Evolutionary conservation across 2,113 vertebrate species (phyloP).

Genomic region (Peromyscus maniculatus): DNA sequence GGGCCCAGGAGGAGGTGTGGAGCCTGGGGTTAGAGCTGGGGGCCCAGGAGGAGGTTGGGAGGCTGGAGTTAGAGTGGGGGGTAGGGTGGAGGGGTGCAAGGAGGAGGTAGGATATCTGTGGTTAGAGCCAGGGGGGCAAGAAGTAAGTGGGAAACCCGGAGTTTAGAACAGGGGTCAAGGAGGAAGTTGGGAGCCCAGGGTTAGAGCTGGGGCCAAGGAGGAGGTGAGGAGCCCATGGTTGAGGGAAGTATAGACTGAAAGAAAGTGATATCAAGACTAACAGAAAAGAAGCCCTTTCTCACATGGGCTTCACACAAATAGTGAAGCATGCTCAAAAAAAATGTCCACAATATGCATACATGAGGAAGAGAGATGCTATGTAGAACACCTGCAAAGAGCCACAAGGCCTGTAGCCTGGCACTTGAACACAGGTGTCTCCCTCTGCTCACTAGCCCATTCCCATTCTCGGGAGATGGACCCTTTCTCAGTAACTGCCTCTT

Average conservation of each 20-base stretch:
- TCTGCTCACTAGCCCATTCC: not conserved
- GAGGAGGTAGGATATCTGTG: too few species aligned
- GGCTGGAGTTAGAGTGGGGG: too few species aligned
- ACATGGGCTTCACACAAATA: not conserved
- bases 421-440: not conserved
- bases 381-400: not conserved
- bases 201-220: not conserved
- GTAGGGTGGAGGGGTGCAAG: too few species aligned
- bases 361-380: not conserved
- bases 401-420: too few species aligned
- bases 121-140: too few species aligned
- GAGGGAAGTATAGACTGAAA: not conserved
- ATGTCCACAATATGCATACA: not conserved
- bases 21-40: too few species aligned
- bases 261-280: not conserved
- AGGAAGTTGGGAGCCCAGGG: not conserved
- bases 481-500: not conserved
- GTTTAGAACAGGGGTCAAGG: too few species aligned
- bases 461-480: not conserved
- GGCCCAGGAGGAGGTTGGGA: not conserved
- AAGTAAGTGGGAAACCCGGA: too few species aligned
- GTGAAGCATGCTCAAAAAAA: not conserved
- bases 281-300: not conserved
- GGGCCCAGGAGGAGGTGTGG: too few species aligned
- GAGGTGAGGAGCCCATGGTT: not conserved